Evolutionary conservation across 2,113 vertebrate genomes (phyloP).

Genomic region (Apaloderma vittatum): DNA sequence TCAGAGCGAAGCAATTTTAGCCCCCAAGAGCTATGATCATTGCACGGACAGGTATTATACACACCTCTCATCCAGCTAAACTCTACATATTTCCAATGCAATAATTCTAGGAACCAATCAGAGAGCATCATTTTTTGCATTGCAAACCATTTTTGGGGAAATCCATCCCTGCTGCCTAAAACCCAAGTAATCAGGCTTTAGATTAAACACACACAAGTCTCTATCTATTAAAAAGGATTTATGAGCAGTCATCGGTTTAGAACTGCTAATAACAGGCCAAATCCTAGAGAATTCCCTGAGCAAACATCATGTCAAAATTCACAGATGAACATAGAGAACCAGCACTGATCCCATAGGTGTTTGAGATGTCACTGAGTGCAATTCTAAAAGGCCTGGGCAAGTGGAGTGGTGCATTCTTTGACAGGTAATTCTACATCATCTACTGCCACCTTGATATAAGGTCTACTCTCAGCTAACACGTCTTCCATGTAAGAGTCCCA

Average conservation of each 20-base stretch:
- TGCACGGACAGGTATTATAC: background rate
- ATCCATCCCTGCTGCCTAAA: background rate
- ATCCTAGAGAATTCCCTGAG: background rate
- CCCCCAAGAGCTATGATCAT: background rate
- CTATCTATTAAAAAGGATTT: background rate
- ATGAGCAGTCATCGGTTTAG: background rate
- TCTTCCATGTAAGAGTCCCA: background rate
- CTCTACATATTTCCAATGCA: background rate
- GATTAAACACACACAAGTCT: background rate
- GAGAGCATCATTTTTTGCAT: background rate
- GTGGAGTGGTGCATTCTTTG: rapidly evolving
- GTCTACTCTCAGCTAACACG: background rate
- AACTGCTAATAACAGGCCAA: background rate
- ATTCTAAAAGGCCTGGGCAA: background rate
- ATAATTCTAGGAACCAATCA: background rate
- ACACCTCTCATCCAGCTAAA: background rate
- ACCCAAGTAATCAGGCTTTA: background rate
- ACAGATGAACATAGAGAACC: background rate
- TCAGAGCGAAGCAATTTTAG: background rate
- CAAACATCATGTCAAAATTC: background rate
- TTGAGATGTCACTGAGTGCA: background rate
- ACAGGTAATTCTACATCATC: background rate
- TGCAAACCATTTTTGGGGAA: background rate
- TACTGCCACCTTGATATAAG: background rate
- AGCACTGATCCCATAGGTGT: background rate